These are phyloP conservation scores for Dryobota labecula DNA, from an alignment of 2,888 invertebrate genomes.

Conservation along the genomic window DNA sequence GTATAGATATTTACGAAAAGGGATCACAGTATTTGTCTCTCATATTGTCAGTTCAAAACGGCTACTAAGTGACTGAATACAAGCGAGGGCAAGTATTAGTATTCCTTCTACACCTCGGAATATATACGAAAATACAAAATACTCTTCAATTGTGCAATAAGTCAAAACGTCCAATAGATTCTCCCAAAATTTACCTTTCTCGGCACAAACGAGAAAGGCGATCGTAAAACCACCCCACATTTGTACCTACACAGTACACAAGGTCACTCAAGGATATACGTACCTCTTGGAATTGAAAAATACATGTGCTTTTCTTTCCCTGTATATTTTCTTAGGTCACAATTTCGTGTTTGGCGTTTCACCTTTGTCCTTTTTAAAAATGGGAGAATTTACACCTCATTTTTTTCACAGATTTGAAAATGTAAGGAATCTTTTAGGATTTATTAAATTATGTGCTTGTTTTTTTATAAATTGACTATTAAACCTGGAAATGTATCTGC, in stretches of 20 bases:
- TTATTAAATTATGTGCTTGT: not conserved
- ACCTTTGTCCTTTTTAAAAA: constrained; percentile 47
- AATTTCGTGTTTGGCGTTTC: constrained; percentile 49
- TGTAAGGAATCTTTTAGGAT: not conserved
- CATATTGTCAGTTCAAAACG: not conserved
- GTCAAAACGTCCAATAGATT: constrained; percentile 81
- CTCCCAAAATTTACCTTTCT: constrained; percentile 80
- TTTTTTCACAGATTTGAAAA: constrained; percentile 21
- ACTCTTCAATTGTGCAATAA: constrained; percentile 78
- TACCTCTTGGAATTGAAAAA: constrained; percentile 82
- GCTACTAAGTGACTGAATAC: constrained; percentile 11
- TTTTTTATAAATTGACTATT: not conserved
- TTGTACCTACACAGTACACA: constrained; percentile 77
- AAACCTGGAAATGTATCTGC: not conserved
- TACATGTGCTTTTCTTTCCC: constrained; percentile 66
- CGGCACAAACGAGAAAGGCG: constrained; percentile 77
- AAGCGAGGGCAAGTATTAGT: constrained; percentile 23
- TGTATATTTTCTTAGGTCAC: constrained; percentile 60
- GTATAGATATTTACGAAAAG: not conserved
- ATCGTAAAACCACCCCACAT: constrained; percentile 82
- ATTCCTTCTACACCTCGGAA: constrained; percentile 41
- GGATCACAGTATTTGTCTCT: not conserved
- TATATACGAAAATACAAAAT: constrained; percentile 66
- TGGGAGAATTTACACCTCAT: constrained; percentile 33
- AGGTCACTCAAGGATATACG: constrained; percentile 81